Base-by-base conservation (phyloP, 2,113 vertebrate genomes). In the Dendropsophus ebraccatus region DNA sequence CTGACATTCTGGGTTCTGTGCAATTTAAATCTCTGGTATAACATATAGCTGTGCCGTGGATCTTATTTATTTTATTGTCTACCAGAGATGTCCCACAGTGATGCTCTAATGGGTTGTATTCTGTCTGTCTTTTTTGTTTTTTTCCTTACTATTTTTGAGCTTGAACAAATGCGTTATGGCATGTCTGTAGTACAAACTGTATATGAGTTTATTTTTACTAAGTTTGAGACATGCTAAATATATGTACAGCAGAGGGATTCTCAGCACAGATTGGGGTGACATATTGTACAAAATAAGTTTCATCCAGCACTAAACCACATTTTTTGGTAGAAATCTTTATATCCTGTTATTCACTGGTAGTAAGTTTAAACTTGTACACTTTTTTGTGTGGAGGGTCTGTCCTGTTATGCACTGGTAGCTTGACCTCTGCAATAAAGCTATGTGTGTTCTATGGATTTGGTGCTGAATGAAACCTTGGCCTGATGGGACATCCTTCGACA, bases 21-120 rank as follows among this genome's bases (percentile, higher is more conserved):
- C 82, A 84, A 74, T 84, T 41, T 69, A 9, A 30, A n/a, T 35
- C 70, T 84, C 45, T 69, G 45, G 45, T 16, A 32, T 82, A 19
- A 6, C 50, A 6, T 50, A 45, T 32, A 50, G 17, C 47, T 67
- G 23, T 82, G 60, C 17, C 30, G 56, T 82, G 60, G 37, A 49
- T 28, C 21, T 32, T 82, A 69, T 69, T 81, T 62, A 62, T 69
- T 47, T 50, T 45, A 11, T 49, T 49, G 21, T 28, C 14, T 28
- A 23, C 54, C 17, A 17, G 60, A 67, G 41, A 65, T n/a, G 28
- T 30, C 60, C 67, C 50, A 67, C 37, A 67, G 62, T 60, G n/a
- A 49, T 62, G n/a, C 32, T 45, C 37, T 62, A 25, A 35, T 47
- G 13, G 14, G 13, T 13, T 81, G 21, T 23, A n/a, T 82, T 30